Evolutionary conservation across 1,140 invertebrate species (phyloP).

Genomic region (Drosophila subpulchrella): DNA sequence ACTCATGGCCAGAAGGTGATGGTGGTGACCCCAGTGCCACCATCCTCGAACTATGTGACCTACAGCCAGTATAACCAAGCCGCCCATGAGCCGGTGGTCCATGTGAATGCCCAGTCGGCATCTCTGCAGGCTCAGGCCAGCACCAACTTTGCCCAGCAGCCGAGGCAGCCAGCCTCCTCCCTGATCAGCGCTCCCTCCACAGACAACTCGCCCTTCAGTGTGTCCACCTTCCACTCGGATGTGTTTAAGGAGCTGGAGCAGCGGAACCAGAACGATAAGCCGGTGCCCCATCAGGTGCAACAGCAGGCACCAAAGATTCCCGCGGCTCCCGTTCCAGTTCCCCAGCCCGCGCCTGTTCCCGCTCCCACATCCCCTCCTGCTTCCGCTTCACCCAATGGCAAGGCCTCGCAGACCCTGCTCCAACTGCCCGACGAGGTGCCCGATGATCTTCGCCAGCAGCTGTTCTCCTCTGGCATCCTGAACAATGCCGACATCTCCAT

Average conservation of each 20-base stretch:
- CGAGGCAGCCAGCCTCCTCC: constrained; percentile 41
- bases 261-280: constrained; percentile 54
- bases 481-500: constrained; percentile 94
- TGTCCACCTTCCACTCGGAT: constrained; percentile 79
- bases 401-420: constrained; percentile 85
- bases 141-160: constrained; percentile 70
- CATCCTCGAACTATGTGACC: constrained; percentile 52
- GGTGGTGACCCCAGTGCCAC: constrained; percentile 78
- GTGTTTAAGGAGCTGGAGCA: constrained; percentile 82
- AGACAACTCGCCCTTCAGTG: constrained; percentile 71
- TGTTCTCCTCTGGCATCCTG: constrained; percentile 93
- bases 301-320: constrained; percentile 6
- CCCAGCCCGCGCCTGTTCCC: constrained; percentile 17
- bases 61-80: constrained; percentile 78
- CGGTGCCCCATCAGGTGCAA: constrained; percentile 1
- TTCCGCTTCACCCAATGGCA: constrained; percentile 64
- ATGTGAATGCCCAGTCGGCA: constrained; percentile 58
- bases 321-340: constrained; percentile 2
- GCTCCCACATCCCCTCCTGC: constrained; percentile 15
- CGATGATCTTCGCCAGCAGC: constrained; percentile 92
- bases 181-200: constrained; percentile 34
- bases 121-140: constrained; percentile 54
- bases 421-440: constrained; percentile 94
- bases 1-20: constrained; percentile 80
- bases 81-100: constrained; percentile 53